phyloP scores from a whole-genome alignment of 1,140 invertebrate genomes.

The Drosophila oshimai region DNA sequence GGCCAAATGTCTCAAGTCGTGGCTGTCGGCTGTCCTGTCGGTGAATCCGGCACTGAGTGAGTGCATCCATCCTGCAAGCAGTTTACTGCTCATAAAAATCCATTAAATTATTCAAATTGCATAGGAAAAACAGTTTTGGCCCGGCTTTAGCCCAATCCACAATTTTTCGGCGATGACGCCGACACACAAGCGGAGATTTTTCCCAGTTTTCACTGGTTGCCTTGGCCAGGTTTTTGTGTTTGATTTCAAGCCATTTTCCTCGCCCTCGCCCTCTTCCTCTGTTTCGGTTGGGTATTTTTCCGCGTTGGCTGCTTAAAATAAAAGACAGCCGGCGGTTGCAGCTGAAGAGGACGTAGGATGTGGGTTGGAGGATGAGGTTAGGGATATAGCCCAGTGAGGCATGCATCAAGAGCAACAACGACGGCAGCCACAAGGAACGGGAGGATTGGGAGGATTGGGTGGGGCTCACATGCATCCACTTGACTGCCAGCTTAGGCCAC shows the following conservation, averaged over 20 bases:
- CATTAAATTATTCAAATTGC: conserved; percentile 82
- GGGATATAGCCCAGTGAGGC: conserved; percentile 25
- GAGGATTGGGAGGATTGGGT: background rate
- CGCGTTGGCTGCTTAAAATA: conserved; percentile 72
- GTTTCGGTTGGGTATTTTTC: conserved; percentile 50
- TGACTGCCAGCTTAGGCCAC: conserved; percentile 22
- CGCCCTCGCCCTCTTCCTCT: background rate
- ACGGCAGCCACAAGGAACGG: background rate
- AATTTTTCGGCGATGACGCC: conserved; percentile 25
- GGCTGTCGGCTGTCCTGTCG: conserved; percentile 23
- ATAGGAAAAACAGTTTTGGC: conserved; percentile 60
- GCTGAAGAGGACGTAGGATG: conserved; percentile 1
- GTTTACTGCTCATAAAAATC: conserved; percentile 82
- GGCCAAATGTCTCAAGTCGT: conserved; percentile 29
- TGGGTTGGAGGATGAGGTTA: background rate
- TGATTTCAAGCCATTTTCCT: conserved; percentile 35
- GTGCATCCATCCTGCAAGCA: conserved; percentile 62
- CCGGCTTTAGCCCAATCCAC: too few relatives aligned
- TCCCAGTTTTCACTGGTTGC: background rate
- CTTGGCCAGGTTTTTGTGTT: conserved; percentile 19
- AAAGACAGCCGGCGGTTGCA: conserved; percentile 54
- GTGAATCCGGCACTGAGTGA: conserved; percentile 18
- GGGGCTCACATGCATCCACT: conserved; percentile 28
- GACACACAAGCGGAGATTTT: conserved; percentile 25
- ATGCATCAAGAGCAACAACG: conserved; percentile 23